These are phyloP conservation scores for Drosophila tanythrix DNA, from an alignment of 2,888 invertebrate genomes.

Conservation along the genomic window DNA sequence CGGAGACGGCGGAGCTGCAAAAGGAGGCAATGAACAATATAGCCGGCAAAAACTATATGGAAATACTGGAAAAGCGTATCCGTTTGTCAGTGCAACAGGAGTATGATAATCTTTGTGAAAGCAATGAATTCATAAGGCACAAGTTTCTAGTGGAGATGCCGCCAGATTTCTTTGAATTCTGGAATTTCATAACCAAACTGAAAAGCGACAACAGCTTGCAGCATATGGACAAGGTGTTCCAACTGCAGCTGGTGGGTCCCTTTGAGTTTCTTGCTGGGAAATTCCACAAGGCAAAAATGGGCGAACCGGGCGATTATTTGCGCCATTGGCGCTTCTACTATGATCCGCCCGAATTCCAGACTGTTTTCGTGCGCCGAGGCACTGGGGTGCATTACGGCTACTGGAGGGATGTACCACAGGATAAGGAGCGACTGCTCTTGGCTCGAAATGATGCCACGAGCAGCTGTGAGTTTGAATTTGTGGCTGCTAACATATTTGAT, in stretches of 20 bases:
- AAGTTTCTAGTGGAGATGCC: constrained; percentile 95
- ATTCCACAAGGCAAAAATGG: constrained; percentile 85
- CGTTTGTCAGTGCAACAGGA: constrained; percentile 81
- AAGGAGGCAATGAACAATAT: constrained; percentile 77
- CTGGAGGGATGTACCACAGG: constrained; percentile 92
- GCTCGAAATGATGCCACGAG: constrained; percentile 90
- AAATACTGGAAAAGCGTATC: constrained; percentile 76
- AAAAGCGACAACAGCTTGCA: constrained; percentile 86
- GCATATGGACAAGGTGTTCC: constrained; percentile 88
- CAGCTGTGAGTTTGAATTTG: constrained; percentile 89
- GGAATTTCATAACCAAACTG: constrained; percentile 89
- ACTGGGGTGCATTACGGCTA: constrained; percentile 95
- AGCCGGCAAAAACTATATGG: constrained; percentile 79
- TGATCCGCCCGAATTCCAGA: constrained; percentile 98
- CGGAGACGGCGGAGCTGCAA: constrained; percentile 66
- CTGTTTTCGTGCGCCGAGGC: constrained; percentile 89
- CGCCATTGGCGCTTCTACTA: constrained; percentile 96
- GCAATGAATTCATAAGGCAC: constrained; percentile 88
- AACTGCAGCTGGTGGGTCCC: constrained; percentile 92
- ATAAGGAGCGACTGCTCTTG: constrained; percentile 89
- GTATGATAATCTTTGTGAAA: constrained; percentile 85
- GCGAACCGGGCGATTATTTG: constrained; percentile 88
- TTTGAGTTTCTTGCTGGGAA: constrained; percentile 92
- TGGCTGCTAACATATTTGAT: constrained; percentile 86
- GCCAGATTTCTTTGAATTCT: constrained; percentile 94